Base-by-base conservation (phyloP, 2,888 invertebrate species). In the Lepidochitona cinerea region DNA sequence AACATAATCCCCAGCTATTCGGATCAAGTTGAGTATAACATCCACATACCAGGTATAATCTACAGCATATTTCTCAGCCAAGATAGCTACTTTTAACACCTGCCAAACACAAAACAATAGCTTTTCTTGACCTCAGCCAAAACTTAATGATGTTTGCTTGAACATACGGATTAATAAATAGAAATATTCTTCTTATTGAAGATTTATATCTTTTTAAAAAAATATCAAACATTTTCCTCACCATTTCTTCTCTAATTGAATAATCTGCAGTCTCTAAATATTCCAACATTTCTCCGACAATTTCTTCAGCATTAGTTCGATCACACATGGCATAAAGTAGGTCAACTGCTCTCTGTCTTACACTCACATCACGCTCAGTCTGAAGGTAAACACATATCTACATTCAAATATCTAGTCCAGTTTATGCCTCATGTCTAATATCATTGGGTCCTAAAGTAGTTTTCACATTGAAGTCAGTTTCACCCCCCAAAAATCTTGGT, bases 191-290 rank as follows among this genome's bases (percentile, higher is more conserved):
- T n/a, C n/a, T n/a, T n/a, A n/a, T n/a, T n/a, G n/a, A n/a, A n/a
- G n/a, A n/a, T n/a, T n/a, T n/a, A n/a, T n/a, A n/a, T n/a, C n/a
- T n/a, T n/a, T n/a, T n/a, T n/a, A n/a, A n/a, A n/a, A n/a, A n/a
- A n/a, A n/a, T n/a, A n/a, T n/a, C n/a, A n/a, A n/a, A n/a, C n/a
- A n/a, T n/a, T n/a, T 12, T 23, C 72, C 87, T 79, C 82, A 93
- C 99, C 99, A 99, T 99, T 92, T 99, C 99, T 92, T 99, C 99
- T 82, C 99, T 93, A 85, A 99, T 99, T 35, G 99, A 99, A 92
- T 99, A 99, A 92, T 99, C 99, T 73, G 99, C 99, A 33, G 98
- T 98, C 93, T 99, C 99, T 83, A 99, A 92, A 91, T 99, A 99
- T 89, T 97, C 96, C 83, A 99, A 93, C 99, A 99, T 99, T 92